These are phyloP conservation scores for Engraulis encrasicolus DNA, from an alignment of 2,113 vertebrate species.

Conservation along the genomic window DNA sequence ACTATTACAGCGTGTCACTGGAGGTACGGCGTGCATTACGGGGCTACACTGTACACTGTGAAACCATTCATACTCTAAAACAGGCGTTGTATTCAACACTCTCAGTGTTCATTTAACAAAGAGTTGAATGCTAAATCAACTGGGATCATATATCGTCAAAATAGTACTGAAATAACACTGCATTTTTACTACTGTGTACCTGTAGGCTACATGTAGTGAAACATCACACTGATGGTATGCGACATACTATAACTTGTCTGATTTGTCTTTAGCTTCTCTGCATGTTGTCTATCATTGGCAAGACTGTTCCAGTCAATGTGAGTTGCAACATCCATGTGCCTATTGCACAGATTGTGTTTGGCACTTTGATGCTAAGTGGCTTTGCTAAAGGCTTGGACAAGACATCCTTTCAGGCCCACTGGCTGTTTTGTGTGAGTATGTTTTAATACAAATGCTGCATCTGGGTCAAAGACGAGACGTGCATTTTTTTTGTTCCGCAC, in stretches of 20 bases:
- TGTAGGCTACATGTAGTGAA: neutral
- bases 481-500: no score
- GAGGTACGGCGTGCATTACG: no score
- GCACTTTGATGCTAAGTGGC: neutral
- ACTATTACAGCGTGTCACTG: no score
- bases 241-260: neutral
- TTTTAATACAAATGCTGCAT: neutral
- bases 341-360: neutral
- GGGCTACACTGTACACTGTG: no score
- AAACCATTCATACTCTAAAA: no score
- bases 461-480: no score
- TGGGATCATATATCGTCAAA: no score
- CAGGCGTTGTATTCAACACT: no score
- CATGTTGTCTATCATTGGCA: neutral
- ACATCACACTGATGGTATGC: neutral
- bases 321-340: neutral
- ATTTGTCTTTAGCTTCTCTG: neutral
- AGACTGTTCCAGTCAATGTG: neutral
- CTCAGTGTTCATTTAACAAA: no score
- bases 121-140: no score
- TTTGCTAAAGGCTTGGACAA: neutral
- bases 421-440: neutral
- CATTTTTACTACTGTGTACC: no score
- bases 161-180: no score
- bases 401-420: conserved; percentile 4